Evolutionary conservation across 2,113 vertebrate genomes (phyloP), one percentile per base, ranked within the genome.

Genomic region (Marcusenius ussheri): DNA sequence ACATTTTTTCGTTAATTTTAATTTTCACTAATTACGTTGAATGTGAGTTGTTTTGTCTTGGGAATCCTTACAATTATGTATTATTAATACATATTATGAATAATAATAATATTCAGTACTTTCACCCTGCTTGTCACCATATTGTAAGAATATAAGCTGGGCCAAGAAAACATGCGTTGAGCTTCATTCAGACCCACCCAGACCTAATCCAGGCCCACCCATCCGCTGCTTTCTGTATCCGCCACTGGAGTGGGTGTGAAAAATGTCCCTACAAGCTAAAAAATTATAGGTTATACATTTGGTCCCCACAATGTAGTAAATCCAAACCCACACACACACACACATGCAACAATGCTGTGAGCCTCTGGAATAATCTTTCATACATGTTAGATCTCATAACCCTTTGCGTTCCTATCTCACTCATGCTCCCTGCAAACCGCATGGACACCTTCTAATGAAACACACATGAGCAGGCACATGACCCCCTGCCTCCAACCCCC

Each of bases 391-490:
- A 89, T 21, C 84, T 80, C 74, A n/a, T 66, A n/a, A 35, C 90
- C 89, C 89, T 91, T 91, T 90, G 90, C 92, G 85, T 91, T 91
- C 70, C 90, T 90, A 90, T 92, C 88, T 88, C 90, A 88, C 13
- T 51, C 56, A 62, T n/a, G 49, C 13, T 51, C 2, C n/a, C 11
- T 35, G 13, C 83, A 86, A 39, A 50, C 49, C 0, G 3, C 49
- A 50, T 50, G 49, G 3, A 50, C 31, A 11, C 15, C 49, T n/a
- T 42, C 46, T 50, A 50, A 50, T 50, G 51, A 89, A 49, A 80
- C 24, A 31, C 45, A 31, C 11, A 51, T 10, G n/a, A 13, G 5
- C 15, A 62, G 45, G n/a, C 62, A 31, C 88, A 2, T 5, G 24
- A 42, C 27, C 70, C 45, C 8, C 46, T 15, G 15, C 17, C 42